Base-by-base conservation (phyloP, 2,888 invertebrate species). In the Drosophila robusta region DNA sequence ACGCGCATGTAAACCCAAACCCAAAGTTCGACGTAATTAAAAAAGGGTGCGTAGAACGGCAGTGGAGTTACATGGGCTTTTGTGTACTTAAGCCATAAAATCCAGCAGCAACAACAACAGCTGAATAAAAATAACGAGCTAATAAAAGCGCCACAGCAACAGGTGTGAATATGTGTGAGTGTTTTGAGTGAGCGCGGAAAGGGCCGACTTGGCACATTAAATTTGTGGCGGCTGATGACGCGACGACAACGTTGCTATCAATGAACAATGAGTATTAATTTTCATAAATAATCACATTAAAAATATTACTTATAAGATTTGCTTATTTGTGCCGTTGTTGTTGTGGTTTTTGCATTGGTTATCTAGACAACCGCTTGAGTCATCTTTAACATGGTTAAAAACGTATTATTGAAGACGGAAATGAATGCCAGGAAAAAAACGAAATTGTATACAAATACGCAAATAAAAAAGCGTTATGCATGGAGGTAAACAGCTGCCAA, bases 331-430 rank as follows among this genome's bases (percentile, higher is more conserved):
- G 61, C 4, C 71, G 64, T 56, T 72, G 51, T 47, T 73, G 70
- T 41, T 63, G 34, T 61, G 67, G 63, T 78, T 78, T 62, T 54
- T 67, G 57, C 76, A 80, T 89, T 44, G 44, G 44, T 54, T 89
- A 89, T 84, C 85, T 73, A 80, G 82, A 82, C 78, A 82, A 69
- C 22, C 51, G 72, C 72, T 86, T 86, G 86, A 87, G 72, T 87
- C 87, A 87, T 87, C 86, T 68, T 51, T 22, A 87, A 79, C 75
- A 87, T 85, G 88, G 80, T 86, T 89, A 81, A 89, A 89, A 89
- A 87, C 86, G 70, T 87, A 87, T 86, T 89, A 86, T 86, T 76
- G 78, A 86, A 89, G 90, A 90, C 90, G 90, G 90, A 90, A 90
- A 90, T 87, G 77, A 87, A 80, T 78, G 83, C 80, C 77, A 78